These are phyloP conservation scores for Chloropsis cyanopogon DNA, from an alignment of 2,113 vertebrate genomes.

Conservation along the genomic window DNA sequence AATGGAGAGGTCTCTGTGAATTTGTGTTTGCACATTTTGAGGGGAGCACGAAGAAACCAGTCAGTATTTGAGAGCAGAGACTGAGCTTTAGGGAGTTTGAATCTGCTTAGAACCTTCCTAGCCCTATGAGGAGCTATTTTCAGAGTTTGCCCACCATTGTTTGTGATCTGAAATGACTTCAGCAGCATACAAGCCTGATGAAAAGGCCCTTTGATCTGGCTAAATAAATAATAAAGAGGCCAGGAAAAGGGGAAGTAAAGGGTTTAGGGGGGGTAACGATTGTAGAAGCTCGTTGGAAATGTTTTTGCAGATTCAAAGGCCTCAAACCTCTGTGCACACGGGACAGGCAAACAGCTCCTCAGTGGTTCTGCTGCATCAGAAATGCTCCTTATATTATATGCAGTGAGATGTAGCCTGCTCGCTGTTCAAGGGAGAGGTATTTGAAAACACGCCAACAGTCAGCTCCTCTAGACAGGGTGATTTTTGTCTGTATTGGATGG, in stretches of 20 bases:
- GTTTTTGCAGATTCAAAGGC: conserved; percentile 17
- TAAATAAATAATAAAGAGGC: conserved; percentile 76
- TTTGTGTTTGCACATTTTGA: neutral
- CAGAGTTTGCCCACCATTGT: conserved; percentile 75
- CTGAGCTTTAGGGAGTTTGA: conserved; percentile 15
- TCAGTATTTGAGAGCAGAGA: neutral
- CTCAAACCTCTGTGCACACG: neutral
- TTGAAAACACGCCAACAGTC: conserved; percentile 60
- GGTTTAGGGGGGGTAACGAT: conserved; percentile 16
- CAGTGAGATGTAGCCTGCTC: conserved; percentile 2
- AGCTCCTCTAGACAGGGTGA: conserved; percentile 62
- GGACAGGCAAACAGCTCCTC: neutral
- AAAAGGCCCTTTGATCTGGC: conserved; percentile 77
- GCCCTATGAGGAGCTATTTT: conserved; percentile 69
- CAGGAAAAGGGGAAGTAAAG: conserved; percentile 61
- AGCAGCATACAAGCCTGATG: conserved; percentile 72
- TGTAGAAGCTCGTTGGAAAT: conserved; percentile 13
- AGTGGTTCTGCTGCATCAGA: neutral
- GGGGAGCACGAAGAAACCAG: neutral
- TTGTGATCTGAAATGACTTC: conserved; percentile 75
- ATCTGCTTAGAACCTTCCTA: conserved; percentile 38
- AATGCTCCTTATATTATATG: neutral
- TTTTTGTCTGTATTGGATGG: conserved; percentile 60
- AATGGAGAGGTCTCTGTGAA: neutral
- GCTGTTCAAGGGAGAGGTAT: conserved; percentile 59